These are phyloP conservation scores for Alentia gelatinosa DNA, from an alignment of 2,888 invertebrate species.

Conservation along the genomic window DNA sequence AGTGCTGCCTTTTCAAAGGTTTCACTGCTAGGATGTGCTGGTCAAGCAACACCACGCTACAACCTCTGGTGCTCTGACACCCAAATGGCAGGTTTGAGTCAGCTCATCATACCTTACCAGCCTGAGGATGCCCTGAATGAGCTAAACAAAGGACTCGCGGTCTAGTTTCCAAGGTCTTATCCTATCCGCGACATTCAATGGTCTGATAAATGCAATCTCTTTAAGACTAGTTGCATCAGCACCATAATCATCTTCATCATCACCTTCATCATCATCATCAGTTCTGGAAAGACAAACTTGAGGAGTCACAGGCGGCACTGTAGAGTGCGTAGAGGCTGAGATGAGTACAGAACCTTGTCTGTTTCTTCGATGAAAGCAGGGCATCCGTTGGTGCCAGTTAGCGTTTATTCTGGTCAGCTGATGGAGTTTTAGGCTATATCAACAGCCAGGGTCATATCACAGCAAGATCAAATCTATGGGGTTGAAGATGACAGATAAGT, in stretches of 20 bases:
- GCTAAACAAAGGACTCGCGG: constrained; percentile 7
- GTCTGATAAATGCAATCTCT: constrained; percentile 8
- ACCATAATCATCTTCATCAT: neutral
- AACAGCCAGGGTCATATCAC: neutral
- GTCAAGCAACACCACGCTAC: neutral
- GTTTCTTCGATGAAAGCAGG: neutral
- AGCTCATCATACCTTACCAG: neutral
- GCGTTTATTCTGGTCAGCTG: neutral
- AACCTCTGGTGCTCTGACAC: neutral
- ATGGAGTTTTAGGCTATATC: neutral
- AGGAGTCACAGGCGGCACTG: neutral
- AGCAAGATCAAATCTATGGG: too few species aligned
- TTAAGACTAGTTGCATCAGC: neutral
- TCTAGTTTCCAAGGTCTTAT: neutral
- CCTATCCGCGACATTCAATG: neutral
- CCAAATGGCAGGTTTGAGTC: neutral
- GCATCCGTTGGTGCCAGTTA: neutral
- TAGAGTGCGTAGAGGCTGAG: neutral
- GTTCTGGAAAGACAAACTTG: constrained; percentile 15
- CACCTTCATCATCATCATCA: too few species aligned
- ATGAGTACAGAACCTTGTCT: neutral
- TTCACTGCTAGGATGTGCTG: neutral
- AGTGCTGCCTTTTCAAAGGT: neutral
- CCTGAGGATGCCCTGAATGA: neutral
- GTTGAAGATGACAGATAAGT: too few species aligned